Base-by-base conservation (phyloP, 2,888 invertebrate genomes). In the Steinernema scapterisci region DNA sequence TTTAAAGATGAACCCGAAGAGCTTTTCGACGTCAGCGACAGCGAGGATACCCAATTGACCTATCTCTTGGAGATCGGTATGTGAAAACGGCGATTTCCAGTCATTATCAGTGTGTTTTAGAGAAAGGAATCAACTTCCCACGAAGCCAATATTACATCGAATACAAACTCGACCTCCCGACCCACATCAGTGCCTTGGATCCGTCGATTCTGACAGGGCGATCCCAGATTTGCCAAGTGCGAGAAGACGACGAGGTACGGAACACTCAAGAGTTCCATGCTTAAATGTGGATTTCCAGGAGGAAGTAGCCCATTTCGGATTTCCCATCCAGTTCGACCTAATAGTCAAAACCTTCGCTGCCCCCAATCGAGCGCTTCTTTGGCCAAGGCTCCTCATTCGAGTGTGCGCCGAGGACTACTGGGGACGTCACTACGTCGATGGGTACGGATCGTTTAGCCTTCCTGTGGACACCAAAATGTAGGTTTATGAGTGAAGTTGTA, bases 401-500 rank as follows among this genome's bases (percentile, higher is more conserved):
- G 74, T 79, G n/a, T 72, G 72, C 38, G 72, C 79, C 13, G 75
- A 79, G 74, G 79, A 79, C 44, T 52, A 48, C 31, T 79, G 79
- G 79, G 72, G 72, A n/a, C 56, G 79, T 0, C 63, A 52, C 46
- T 77, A 74, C 52, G 73, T 79, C 45, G 75, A 73, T 46, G 79
- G 79, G 25, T 74, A 71, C 19, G 70, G 63, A 9, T 56, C 74
- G n/a, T 63, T 45, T 19, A 31, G 74, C n/a, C 31, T 79, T 13
- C 63, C 63, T 13, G 63, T 63, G 16, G 63, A 63, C 16, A 63
- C 63, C 3, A 25, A 27, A 21, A 16, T 25, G 63, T 63, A 38
- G 38, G 38, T 9, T 9, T 38, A 38, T 6, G 9, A 38, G 3
- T 38, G 38, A 38, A 3, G 5, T 38, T 38, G 3, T n/a, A n/a